Percentiles rank a stretch among this genome's conserved stretches.
These are phyloP conservation scores for Lepilemur septentrionalis DNA, from an alignment of 2,797 vertebrate species.

Conservation along the genomic window DNA sequence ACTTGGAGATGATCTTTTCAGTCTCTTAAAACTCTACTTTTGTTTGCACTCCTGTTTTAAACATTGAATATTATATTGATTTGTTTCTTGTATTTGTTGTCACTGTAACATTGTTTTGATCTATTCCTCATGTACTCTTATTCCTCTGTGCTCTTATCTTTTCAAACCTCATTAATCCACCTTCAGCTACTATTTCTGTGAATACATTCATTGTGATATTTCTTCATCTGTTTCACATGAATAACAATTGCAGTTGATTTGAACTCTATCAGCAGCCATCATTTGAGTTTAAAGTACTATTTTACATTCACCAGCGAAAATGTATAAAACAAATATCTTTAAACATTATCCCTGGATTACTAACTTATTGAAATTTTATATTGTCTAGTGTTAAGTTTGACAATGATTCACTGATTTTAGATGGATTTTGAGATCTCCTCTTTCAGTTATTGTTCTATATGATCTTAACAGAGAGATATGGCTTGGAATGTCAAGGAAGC, in stretches of 20 bases:
- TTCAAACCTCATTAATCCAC: not conserved
- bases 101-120: not conserved
- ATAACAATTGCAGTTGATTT: not conserved
- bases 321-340: not conserved
- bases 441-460: too few relatives aligned
- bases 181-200: not conserved
- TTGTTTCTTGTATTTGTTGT: too few relatives aligned
- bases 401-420: not conserved
- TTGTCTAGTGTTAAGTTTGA: not conserved
- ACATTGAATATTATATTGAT: not conserved
- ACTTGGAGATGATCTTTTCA: not conserved
- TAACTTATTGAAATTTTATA: not conserved
- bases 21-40: too few relatives aligned
- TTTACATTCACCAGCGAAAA: not conserved
- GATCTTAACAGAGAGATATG: not conserved
- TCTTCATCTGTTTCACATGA: not conserved
- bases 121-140: not conserved
- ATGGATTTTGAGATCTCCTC: not conserved
- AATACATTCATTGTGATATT: not conserved
- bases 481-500: too few relatives aligned
- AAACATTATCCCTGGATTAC: not conserved
- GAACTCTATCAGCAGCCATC: not conserved
- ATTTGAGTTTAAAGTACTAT: not conserved
- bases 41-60: not conserved
- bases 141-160: not conserved